Percentiles rank a stretch among this genome's conserved stretches.
phyloP scores from a whole-genome alignment of 2,888 invertebrate species.

The Zygogramma bicolorata region DNA sequence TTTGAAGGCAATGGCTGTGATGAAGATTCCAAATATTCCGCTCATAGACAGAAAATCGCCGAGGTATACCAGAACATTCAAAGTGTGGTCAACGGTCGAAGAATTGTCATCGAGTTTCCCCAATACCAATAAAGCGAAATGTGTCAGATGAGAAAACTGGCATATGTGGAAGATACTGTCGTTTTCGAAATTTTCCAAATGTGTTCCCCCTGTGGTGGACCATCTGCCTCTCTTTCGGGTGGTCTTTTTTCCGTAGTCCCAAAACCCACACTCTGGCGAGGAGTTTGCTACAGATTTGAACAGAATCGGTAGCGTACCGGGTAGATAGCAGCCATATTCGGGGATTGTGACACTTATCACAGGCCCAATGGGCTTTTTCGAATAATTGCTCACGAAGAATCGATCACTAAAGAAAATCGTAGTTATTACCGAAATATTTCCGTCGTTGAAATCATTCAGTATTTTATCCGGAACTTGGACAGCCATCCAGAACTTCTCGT shows the following conservation, averaged over 20 bases:
- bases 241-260: conserved; percentile 67
- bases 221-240: conserved; percentile 67
- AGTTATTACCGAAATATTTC: conserved; percentile 53
- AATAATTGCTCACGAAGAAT: conserved; percentile 55
- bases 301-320: conserved; percentile 70
- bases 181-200: conserved; percentile 58
- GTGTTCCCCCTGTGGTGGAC: conserved; percentile 71
- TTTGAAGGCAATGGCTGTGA: conserved; percentile 70
- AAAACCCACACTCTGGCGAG: conserved; percentile 68
- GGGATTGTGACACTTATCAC: conserved; percentile 74
- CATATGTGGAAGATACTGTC: conserved; percentile 68
- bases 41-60: conserved; percentile 69
- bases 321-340: conserved; percentile 70
- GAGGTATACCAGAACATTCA: conserved; percentile 69
- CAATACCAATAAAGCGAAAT: conserved; percentile 71
- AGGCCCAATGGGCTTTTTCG: conserved; percentile 53
- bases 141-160: conserved; percentile 71
- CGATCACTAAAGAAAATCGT: conserved; percentile 59
- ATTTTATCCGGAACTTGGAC: conserved; percentile 57
- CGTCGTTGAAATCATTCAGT: conserved; percentile 36
- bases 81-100: conserved; percentile 63
- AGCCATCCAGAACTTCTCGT: conserved; percentile 55
- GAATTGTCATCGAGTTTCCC: conserved; percentile 38
- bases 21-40: conserved; percentile 69
- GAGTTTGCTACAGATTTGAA: conserved; percentile 63